Evolutionary conservation across 2,888 invertebrate genomes (phyloP).

Genomic region (Rhagonycha fulva): DNA sequence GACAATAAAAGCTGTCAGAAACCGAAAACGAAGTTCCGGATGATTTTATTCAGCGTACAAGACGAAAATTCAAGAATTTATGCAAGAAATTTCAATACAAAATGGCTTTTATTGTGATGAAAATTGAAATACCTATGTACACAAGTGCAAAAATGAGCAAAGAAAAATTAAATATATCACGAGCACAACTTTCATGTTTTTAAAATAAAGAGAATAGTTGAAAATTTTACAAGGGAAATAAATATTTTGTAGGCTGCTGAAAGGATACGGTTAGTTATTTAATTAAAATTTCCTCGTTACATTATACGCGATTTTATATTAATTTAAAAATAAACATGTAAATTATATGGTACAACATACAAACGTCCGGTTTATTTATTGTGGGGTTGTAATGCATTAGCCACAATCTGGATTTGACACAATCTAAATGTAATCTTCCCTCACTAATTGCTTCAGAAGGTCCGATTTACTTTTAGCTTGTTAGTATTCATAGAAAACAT

Average conservation of each 20-base stretch:
- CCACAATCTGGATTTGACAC: slow-evolving; percentile 36
- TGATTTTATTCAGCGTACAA: neutral
- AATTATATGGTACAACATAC: slow-evolving; percentile 10
- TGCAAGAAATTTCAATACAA: neutral
- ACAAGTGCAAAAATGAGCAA: neutral
- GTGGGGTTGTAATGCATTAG: slow-evolving; percentile 34
- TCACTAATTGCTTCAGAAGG: slow-evolving; percentile 34
- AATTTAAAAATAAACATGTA: slow-evolving; percentile 11
- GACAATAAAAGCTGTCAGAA: neutral
- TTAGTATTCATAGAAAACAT: slow-evolving; percentile 32
- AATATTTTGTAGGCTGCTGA: neutral
- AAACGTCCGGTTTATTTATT: slow-evolving; percentile 23
- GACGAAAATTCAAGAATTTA: neutral
- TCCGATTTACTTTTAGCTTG: slow-evolving; percentile 26
- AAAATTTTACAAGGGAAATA: neutral
- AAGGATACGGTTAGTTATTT: neutral
- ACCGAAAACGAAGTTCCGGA: neutral
- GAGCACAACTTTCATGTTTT: neutral
- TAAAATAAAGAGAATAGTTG: neutral
- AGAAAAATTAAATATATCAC: neutral
- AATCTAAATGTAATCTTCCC: slow-evolving; percentile 39
- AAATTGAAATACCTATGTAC: neutral
- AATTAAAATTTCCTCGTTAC: neutral
- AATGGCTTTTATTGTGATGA: neutral
- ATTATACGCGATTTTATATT: neutral